Base-by-base conservation (phyloP, 2,113 vertebrate genomes). In the Zootoca vivipara region DNA sequence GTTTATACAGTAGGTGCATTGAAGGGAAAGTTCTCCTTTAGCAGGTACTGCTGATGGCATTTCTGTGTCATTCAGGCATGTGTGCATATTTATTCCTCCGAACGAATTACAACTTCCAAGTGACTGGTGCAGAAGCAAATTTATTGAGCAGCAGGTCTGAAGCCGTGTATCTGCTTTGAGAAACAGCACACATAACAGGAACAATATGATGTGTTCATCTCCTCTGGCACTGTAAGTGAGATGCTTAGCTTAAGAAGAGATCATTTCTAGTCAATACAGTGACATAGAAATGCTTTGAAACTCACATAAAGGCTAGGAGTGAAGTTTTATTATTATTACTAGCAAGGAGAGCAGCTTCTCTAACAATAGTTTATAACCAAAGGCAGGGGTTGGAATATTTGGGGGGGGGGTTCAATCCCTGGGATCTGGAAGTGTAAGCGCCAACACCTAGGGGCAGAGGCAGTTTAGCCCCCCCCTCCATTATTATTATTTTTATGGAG, bases 161-260 rank as follows among this genome's bases (percentile, higher is more conserved):
- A 85, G 33, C 6, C 33, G 46, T 46, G 5, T 35, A 13, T 56
- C 24, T 89, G 73, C 28, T 78, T 78, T 56, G 87, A 73, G 74
- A 90, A 75, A 15, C 70, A 82, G 87, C 70, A 67, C 67, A 82
- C 20, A 65, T 26, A 70, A 70, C 13, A 46, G 85, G 83, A 92
- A 56, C 5, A 88, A 81, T 18, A 6, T 52, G 38, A 83, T 87
- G 33, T 56, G 88, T 92, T 90, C 83, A 72, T 4, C 15, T 84
- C 70, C 28, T 58, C 46, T 85, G 85, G 86, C 90, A 24, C 64
- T 46, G 9, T 85, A 89, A 92, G 6, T 89, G 82, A 93, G 70
- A 89, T 73, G 42, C 3, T 7, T 85, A 58, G 84, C 28, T 64
- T 70, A 64, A 0, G 0, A 0, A 18, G 58, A 62, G 0, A 79